Evolutionary conservation across 2,888 invertebrate genomes (phyloP).

Genomic region (Amiota communis): DNA sequence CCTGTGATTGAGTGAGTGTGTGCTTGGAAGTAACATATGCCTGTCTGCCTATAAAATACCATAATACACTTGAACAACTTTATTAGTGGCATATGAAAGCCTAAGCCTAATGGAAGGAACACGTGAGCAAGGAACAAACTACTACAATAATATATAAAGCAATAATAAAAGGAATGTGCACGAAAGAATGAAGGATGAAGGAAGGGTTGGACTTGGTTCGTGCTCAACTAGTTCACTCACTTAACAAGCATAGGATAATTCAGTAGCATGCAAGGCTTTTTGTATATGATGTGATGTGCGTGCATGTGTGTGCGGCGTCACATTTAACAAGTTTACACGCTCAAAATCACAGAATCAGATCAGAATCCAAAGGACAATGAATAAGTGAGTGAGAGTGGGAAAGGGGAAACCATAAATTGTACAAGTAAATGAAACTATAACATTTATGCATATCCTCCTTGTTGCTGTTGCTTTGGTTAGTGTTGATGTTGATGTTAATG

Average conservation of each 20-base stretch:
- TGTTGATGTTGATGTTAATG: background rate
- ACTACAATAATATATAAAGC: background rate
- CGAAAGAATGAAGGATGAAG: conserved; percentile 6
- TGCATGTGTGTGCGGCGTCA: conserved; percentile 24
- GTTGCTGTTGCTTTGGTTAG: background rate
- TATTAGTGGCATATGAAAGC: conserved; percentile 48
- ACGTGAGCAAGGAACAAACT: background rate
- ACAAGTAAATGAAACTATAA: conserved; percentile 23
- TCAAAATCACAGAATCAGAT: conserved; percentile 59
- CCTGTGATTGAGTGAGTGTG: background rate
- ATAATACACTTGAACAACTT: conserved; percentile 65
- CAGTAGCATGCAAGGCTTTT: too few relatives aligned
- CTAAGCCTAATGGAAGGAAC: conserved; percentile 20
- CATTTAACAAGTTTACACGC: conserved; percentile 54
- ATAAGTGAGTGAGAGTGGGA: too few relatives aligned
- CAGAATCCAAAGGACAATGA: conserved; percentile 38
- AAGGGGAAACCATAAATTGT: conserved; percentile 60
- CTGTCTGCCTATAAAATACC: conserved; percentile 45
- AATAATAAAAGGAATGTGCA: background rate
- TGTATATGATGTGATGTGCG: background rate
- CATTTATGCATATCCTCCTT: conserved; percentile 6
- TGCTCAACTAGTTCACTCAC: too few relatives aligned
- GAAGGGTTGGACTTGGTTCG: conserved; percentile 10
- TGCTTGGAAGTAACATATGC: conserved; percentile 50
- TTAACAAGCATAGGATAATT: too few relatives aligned